Conservation (phyloP, 1,140 invertebrate genomes). For the Meloidogyne hapla region DNA sequence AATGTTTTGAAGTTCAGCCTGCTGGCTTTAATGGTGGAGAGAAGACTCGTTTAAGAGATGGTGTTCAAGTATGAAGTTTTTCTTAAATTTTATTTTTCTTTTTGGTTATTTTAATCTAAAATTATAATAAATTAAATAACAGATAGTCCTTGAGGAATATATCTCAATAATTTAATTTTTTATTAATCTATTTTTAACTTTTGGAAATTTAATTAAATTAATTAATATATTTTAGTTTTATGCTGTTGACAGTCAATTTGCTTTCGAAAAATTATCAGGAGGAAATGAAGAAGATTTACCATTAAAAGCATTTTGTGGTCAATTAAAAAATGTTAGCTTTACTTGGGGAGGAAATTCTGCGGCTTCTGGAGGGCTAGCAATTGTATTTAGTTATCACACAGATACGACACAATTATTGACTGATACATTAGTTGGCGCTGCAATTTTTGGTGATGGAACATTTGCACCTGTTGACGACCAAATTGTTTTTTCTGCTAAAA, state of each 20-base stretch:
- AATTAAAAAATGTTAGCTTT: slow-evolving; percentile 17
- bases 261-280: not conserved
- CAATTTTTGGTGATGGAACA: slow-evolving; percentile 17
- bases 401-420: slow-evolving; percentile 12
- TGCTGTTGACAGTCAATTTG: not conserved
- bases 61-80: slow-evolving; percentile 25
- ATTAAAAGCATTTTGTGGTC: slow-evolving; percentile 31
- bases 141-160: no score
- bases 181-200: no score
- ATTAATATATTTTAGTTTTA: slow-evolving; percentile 30
- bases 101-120: no score
- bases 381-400: slow-evolving; percentile 24
- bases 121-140: no score
- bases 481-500: slow-evolving; percentile 20
- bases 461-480: slow-evolving; percentile 12
- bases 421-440: slow-evolving; percentile 4
- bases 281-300: slow-evolving; percentile 2
- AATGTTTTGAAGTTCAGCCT: slow-evolving; percentile 19
- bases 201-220: not conserved
- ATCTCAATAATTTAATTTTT: no score
- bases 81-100: no score
- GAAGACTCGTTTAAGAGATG: slow-evolving; percentile 18
- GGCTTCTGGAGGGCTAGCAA: not conserved
- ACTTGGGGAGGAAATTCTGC: not conserved
- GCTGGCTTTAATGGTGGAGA: not conserved